Evolutionary conservation across 2,113 vertebrate genomes (phyloP), one percentile per base, ranked within the genome.

Genomic region (Onychostruthus taczanowskii): DNA sequence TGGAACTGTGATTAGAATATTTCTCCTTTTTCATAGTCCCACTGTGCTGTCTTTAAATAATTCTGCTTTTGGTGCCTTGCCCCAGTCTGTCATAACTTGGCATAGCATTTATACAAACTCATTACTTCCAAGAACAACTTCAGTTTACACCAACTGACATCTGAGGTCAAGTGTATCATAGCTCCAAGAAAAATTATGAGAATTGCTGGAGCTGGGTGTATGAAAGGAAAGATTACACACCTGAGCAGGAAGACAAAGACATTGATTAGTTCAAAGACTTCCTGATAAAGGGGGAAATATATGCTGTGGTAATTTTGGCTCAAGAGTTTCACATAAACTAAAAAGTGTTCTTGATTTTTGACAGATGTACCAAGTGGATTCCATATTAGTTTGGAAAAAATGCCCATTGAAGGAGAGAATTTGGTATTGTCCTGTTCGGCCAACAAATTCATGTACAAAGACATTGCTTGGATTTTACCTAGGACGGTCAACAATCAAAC

Each of bases 361-460:
- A 87, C 90, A 99, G 99, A 99, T 63, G 96, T 99, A 79, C 98
- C 98, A 0, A 98, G 98, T 52, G 99, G 99, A 96, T 99, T 99
- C 96, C 97, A 98, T 17, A 90, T 99, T 67, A 97, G 77, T 76
- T 94, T 98, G 96, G 97, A 98, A 96, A 98, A 98, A 93, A 95
- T 98, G 66, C 98, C 99, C 7, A 96, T 98, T 33, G 99, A 99
- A 98, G 99, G 99, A 69, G 98, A 98, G 69, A 98, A 98, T 84
- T 97, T 99, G 88, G 95, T 96, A 46, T 97, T 99, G 95, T 99
- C 98, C 84, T 99, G 99, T 96, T 97, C 95, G 0, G 99, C 98
- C 87, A 99, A 98, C 97, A 99, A 98, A 93, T 98, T 99, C 97
- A 97, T 99, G 53, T 99, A 99, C 98, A 98, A 97, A 67, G 97